These are phyloP conservation scores for Sciurus niger DNA, from an alignment of 2,113 vertebrate species.

Conservation along the genomic window DNA sequence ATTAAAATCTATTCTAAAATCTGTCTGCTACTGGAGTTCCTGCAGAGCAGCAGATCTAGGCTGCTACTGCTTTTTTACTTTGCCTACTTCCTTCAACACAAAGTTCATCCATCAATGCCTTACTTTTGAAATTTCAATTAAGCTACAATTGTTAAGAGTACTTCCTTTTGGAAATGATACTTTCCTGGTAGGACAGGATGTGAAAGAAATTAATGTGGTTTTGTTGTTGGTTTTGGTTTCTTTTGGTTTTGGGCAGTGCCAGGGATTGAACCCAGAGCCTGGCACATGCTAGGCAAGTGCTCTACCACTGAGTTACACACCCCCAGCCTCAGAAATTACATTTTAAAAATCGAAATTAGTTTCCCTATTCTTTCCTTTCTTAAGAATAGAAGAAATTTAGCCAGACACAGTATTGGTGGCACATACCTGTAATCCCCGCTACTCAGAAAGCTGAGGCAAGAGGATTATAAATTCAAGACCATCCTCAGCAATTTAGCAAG, in stretches of 20 bases:
- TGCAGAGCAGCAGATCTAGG: constrained; percentile 1
- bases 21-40: neutral
- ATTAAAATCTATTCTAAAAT: neutral
- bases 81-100: neutral
- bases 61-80: neutral
- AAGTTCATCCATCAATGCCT: constrained; percentile 9
- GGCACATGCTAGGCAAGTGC: neutral
- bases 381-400: constrained; percentile 50
- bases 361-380: constrained; percentile 65
- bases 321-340: neutral
- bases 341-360: constrained; percentile 58
- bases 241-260: neutral
- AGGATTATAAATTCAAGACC: neutral
- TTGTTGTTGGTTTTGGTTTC: neutral
- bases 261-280: neutral
- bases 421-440: neutral
- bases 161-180: constrained; percentile 58
- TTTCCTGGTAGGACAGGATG: constrained; percentile 33
- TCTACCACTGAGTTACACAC: neutral
- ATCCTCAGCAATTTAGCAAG: neutral
- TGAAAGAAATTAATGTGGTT: constrained; percentile 50
- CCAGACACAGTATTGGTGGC: no score
- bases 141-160: neutral
- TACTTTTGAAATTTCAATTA: constrained; percentile 31
- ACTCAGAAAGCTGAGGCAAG: neutral